Conservation (phyloP, 2,113 vertebrate species). For the Dicaeum eximium region DNA sequence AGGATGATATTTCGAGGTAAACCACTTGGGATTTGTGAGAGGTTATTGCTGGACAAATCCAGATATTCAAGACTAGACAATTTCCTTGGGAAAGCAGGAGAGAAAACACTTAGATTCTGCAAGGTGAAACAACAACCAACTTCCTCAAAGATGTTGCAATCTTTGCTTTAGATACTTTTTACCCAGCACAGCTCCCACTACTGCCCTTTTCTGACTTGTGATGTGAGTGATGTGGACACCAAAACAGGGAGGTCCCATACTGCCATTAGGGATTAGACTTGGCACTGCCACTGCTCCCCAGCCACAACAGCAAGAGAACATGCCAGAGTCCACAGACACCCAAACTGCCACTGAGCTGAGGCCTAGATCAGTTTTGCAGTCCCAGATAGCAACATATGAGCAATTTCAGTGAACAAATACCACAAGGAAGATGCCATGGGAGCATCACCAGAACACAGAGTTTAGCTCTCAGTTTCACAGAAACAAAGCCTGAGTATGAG, state of each 20-base stretch:
- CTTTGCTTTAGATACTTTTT: neutral
- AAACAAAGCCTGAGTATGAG: neutral
- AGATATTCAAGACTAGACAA: constrained; percentile 91
- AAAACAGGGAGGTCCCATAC: neutral
- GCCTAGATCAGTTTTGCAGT: neutral
- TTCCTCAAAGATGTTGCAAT: neutral
- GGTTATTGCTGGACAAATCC: constrained; percentile 96
- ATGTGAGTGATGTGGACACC: neutral
- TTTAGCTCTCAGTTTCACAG: neutral
- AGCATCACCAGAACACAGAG: neutral
- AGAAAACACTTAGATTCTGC: constrained; percentile 28
- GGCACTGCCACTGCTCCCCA: neutral
- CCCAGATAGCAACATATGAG: neutral
- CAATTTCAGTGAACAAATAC: neutral
- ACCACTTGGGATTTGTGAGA: constrained; percentile 85
- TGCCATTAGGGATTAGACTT: neutral
- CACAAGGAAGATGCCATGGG: neutral
- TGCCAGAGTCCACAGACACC: neutral
- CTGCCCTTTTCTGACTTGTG: neutral
- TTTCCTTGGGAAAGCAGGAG: constrained; percentile 74
- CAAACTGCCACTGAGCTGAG: neutral
- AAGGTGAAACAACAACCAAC: neutral
- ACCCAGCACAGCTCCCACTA: neutral
- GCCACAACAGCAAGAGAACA: neutral
- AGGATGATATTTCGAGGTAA: constrained; percentile 90